Base-by-base conservation (phyloP, 2,797 vertebrate species). In the Sebastes nivosus region DNA sequence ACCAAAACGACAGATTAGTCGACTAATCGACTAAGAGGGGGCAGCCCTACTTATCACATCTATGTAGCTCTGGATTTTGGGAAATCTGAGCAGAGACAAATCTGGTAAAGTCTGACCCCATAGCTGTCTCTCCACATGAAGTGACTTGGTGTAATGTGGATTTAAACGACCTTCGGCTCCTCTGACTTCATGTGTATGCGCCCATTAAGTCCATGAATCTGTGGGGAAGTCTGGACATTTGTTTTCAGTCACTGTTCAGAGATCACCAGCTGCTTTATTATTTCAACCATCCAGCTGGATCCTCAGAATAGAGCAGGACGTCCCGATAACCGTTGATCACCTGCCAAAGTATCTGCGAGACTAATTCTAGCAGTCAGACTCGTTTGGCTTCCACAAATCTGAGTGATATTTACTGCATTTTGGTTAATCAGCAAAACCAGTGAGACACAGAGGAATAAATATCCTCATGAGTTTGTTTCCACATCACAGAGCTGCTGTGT, bases 401-500 rank as follows among this genome's bases (percentile, higher is more conserved):
- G 38, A 67, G 34, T 4, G 54, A 22, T 22, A 12, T 58, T 66
- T 54, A 55, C 25, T 50, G 72, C 81, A 18, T 76, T 54, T 11
- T 1, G 27, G 34, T 72, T 65, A 65, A 42, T 65, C 67, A 3
- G 69, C 67, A 74, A 67, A 75, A 75, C 52, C 36, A 6, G 7
- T 2, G 14, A 2, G 27, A 5, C 67, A 10, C 34, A 0, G 42
- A 68, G 46, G 63, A 78, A 67, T 82, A 52, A 75, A 79, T 60
- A 25, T n/a, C 36, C 34, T 46, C 65, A 1, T 10, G 10, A 66
- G 75, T 9, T 60, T 67, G 52, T 65, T 71, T 77, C 63, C 60
- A 66, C 84, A 54, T 75, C 34, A n/a, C 75, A 34, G 70, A 69
- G 64, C 50, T 12, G 38, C 65, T 38, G 14, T 58, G 65, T 54